Evolutionary conservation across 2,888 invertebrate genomes (phyloP), one percentile per base, ranked within the genome.

Genomic region (Drosophila neotestacea): DNA sequence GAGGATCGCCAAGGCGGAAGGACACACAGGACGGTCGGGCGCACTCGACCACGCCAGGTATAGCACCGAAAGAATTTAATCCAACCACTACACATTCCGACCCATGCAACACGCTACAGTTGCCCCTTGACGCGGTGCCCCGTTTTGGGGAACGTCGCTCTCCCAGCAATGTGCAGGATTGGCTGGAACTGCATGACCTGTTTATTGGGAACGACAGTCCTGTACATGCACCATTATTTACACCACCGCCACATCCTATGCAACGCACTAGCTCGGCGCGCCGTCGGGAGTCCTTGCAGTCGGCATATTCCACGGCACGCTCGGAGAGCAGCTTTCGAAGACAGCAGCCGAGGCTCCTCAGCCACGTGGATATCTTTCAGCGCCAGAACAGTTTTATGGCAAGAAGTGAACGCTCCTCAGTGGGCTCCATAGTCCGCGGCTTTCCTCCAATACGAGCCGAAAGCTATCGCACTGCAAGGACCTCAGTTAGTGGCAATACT

Each of bases 1-100:
- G 97, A 86, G 96, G 96, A 64, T 96, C 96, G 30, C 96, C 96
- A 46, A 95, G 95, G 92, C 93, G 93, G 66, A 89, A 84, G 66
- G 88, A 88, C 52, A 41, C 72, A 9, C 87, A 73, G 74, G 87
- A 87, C 42, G 74, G 70, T 44, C 75, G 72, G 9, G 73, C 70
- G 22, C 81, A 75, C 50, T 85, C 75, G 28, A 81, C 85, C 60
- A 87, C 91, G 68, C 88, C 91, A 92, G 88, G 91, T 90, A 89
- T 72, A 78, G 38, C 72, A 58, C 42, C 79, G 66, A 47, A 63
- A 32, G 63, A 41, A 34, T 70, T 41, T 71, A 75, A 69, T 73
- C 64, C 70, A 60, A 55, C 1, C 28, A 66, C 51, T 48, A 32
- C 39, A 22, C 22, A 22, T 50, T 48, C 65, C 58, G 41, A 13